Percentiles rank a stretch among this genome's conserved stretches.
phyloP scores from a whole-genome alignment of 1,140 invertebrate species.

The Laupala kohalensis region DNA sequence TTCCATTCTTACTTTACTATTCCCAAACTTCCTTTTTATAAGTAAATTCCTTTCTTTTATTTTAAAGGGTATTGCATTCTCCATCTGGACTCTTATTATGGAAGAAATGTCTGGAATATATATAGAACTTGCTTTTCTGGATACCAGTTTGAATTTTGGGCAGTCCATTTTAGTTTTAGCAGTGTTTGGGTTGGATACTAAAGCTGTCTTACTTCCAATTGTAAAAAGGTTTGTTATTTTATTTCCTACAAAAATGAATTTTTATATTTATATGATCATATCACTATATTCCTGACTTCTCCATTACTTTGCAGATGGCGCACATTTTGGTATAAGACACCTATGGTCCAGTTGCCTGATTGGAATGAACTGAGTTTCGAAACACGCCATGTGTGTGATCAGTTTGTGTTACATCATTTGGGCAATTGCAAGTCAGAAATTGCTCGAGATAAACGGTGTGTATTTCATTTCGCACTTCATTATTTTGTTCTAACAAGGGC shows the following conservation, averaged over 20 bases:
- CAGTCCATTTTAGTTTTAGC: slow-evolving; percentile 73
- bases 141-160: slow-evolving; percentile 76
- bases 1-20: too few species aligned
- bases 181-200: slow-evolving; percentile 72
- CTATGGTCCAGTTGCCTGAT: slow-evolving; percentile 51
- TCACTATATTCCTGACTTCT: not conserved
- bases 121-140: slow-evolving; percentile 79
- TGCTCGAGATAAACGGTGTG: slow-evolving; percentile 52
- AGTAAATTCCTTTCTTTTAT: slow-evolving; percentile 10
- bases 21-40: too few species aligned
- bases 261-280: not conserved
- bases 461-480: slow-evolving; percentile 1
- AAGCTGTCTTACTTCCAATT: slow-evolving; percentile 51
- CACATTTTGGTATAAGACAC: slow-evolving; percentile 45
- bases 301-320: slow-evolving; percentile 26
- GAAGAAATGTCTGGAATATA: slow-evolving; percentile 79
- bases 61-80: slow-evolving; percentile 65
- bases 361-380: slow-evolving; percentile 61
- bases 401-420: slow-evolving; percentile 75
- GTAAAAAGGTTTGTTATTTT: slow-evolving; percentile 27
- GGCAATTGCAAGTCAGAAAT: slow-evolving; percentile 67
- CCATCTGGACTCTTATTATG: slow-evolving; percentile 71
- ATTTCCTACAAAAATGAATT: not conserved
- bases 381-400: slow-evolving; percentile 71
- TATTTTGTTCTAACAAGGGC: too few species aligned